Base-by-base conservation (phyloP, 2,888 invertebrate species). In the Pseudococcus viburni region DNA sequence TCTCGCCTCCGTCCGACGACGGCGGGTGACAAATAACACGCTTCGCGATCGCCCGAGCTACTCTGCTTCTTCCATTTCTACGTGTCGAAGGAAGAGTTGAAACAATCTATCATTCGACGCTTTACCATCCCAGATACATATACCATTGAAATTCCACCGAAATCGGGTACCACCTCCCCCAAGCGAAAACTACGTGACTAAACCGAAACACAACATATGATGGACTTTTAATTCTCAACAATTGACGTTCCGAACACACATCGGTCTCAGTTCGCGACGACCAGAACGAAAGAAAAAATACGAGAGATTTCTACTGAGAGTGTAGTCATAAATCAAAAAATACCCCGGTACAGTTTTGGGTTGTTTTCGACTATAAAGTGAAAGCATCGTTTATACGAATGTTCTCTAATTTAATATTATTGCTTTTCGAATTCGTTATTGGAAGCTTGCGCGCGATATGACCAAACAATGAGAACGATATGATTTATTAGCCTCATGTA, bases 11-110 rank as follows among this genome's bases (percentile, higher is more conserved):
- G 19, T 5, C 26, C 26, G 26, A 33, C 26, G 26, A 3, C 26
- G 11, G 15, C 48, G 87, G 55, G 87, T 87, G 87, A 87, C 87
- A 87, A 87, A 87, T 87, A 87, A 87, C 80, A 51, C 80, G 42
- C 73, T 48, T 39, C 55, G 51, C n/a, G 51, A 51, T 42, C 80
- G 46, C n/a, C 80, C 80, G 26, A 7, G 33, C 15, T 2, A 4
- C 33, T 8, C 33, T 0, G 8, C 19, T 59, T 19, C 19, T 59
- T 19, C n/a, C 26, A 11, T 22, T 39, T 22, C 6, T 77, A 87
- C 55, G 87, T 87, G 83, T 87, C 80, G 87, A 87, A 83, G 87
- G 87, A 87, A 80, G 80, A 87, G 87, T 87, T 80, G 87, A 87
- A 87, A 87, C 80, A 80, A 87, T 87, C 73, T 77, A 87, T 87